A percentile compares a stretch with the other conserved stretches of the same genome.
Evolutionary conservation across 2,888 invertebrate species (phyloP).

Genomic region (Agriopis leucophaearia): DNA sequence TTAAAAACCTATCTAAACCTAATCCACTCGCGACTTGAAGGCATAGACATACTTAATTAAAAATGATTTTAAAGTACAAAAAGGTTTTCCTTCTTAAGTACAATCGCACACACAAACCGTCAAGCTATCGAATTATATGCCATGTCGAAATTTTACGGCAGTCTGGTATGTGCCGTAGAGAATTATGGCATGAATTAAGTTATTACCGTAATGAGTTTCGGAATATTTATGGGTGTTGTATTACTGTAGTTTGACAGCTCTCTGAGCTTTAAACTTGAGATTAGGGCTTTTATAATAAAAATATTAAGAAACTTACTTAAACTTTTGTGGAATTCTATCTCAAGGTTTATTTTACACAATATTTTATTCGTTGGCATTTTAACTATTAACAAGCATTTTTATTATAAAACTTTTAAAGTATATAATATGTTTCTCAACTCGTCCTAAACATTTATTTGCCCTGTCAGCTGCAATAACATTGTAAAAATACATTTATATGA

Average conservation of each 20-base stretch:
- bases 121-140: slow-evolving; percentile 2
- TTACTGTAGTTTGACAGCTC: slow-evolving; percentile 29
- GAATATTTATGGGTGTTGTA: slow-evolving; percentile 38
- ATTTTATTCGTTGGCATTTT: no score
- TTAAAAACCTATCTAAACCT: no score
- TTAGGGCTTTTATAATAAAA: slow-evolving; percentile 16
- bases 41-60: no score
- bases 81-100: not conserved
- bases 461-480: no score
- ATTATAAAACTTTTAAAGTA: no score
- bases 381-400: no score
- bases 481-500: no score
- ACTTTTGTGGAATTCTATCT: not conserved
- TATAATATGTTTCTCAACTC: no score
- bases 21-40: not conserved
- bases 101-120: slow-evolving; percentile 10
- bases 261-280: slow-evolving; percentile 25
- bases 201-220: slow-evolving; percentile 41
- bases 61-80: not conserved
- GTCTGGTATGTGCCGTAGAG: slow-evolving; percentile 40
- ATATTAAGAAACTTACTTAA: not conserved
- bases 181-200: slow-evolving; percentile 46
- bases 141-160: slow-evolving; percentile 39
- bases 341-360: not conserved
- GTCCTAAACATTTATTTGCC: no score